A percentile compares a stretch with the other conserved stretches of the same genome.
Evolutionary conservation across 2,888 invertebrate genomes (phyloP).

Genomic region (Tortrix viridana): DNA sequence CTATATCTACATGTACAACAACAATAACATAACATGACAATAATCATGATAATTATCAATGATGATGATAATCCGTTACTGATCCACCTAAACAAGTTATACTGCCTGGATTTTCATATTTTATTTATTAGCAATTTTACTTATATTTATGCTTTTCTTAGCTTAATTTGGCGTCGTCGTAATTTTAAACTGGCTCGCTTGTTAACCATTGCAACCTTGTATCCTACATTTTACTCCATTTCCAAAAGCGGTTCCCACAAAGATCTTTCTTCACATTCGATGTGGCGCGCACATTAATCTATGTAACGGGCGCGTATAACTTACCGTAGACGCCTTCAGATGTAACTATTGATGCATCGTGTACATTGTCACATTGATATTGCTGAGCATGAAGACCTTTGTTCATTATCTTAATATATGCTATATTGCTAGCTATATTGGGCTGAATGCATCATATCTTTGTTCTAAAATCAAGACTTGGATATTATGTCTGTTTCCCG

Average conservation of each 20-base stretch:
- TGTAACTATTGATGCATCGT: slow-evolving; percentile 56
- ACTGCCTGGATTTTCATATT: too few relatives aligned
- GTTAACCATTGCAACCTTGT: slow-evolving; percentile 41
- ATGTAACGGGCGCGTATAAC: slow-evolving; percentile 64
- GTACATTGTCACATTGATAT: slow-evolving; percentile 54
- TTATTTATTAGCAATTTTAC: too few relatives aligned
- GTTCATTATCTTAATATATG: slow-evolving; percentile 36
- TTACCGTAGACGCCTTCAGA: slow-evolving; percentile 60
- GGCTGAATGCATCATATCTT: neutral
- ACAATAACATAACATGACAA: too few relatives aligned
- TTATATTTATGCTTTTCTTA: too few relatives aligned
- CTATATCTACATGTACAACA: too few relatives aligned
- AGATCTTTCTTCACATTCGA: slow-evolving; percentile 78
- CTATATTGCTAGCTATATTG: slow-evolving; percentile 11
- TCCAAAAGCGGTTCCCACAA: slow-evolving; percentile 77
- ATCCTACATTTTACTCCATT: slow-evolving; percentile 59
- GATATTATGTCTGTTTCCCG: too few relatives aligned
- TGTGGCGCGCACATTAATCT: slow-evolving; percentile 78
- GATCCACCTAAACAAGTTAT: too few relatives aligned
- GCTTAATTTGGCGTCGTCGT: too few relatives aligned
- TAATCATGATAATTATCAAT: too few relatives aligned
- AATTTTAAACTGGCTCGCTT: slow-evolving; percentile 16
- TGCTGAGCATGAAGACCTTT: slow-evolving; percentile 53
- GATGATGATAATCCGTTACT: too few relatives aligned
- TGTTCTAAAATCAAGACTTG: neutral